A percentile compares a stretch with the other conserved stretches of the same genome.
Evolutionary conservation across 1,140 invertebrate genomes (phyloP).

Genomic region (Zophobas atratus): DNA sequence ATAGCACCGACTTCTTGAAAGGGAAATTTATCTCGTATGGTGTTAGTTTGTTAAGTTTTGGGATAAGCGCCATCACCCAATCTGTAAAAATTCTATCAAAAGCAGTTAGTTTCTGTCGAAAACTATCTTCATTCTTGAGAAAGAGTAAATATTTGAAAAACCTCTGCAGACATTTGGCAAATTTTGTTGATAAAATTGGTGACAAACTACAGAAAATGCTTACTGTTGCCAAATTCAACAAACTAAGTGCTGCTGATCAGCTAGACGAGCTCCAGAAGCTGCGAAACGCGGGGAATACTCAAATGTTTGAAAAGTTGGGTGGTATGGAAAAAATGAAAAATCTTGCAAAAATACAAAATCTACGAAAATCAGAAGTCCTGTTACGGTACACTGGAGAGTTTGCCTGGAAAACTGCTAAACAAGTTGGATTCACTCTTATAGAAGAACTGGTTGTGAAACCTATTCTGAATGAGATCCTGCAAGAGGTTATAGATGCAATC

Average conservation of each 20-base stretch:
- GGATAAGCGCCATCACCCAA: background rate
- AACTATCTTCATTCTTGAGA: background rate
- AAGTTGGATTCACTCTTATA: background rate
- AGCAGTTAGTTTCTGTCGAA: constrained; percentile 6
- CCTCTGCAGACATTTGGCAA: background rate
- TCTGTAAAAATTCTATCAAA: constrained; percentile 16
- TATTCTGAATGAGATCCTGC: too few species aligned
- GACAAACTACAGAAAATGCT: background rate
- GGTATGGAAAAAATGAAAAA: background rate
- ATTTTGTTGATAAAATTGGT: background rate
- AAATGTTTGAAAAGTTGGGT: background rate
- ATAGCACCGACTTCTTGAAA: constrained; percentile 7
- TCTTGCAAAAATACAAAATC: background rate
- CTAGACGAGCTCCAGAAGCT: background rate
- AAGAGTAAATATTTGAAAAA: constrained; percentile 10
- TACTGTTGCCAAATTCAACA: background rate
- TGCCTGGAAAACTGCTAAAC: background rate
- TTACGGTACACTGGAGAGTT: background rate
- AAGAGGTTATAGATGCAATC: background rate
- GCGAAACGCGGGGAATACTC: background rate
- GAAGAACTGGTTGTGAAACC: too few species aligned
- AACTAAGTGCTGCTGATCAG: constrained; percentile 5
- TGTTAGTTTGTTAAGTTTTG: background rate
- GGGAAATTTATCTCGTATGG: constrained; percentile 14
- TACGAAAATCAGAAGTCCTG: background rate